Conservation (phyloP, 1,140 invertebrate genomes). For the Papilio dardanus region DNA sequence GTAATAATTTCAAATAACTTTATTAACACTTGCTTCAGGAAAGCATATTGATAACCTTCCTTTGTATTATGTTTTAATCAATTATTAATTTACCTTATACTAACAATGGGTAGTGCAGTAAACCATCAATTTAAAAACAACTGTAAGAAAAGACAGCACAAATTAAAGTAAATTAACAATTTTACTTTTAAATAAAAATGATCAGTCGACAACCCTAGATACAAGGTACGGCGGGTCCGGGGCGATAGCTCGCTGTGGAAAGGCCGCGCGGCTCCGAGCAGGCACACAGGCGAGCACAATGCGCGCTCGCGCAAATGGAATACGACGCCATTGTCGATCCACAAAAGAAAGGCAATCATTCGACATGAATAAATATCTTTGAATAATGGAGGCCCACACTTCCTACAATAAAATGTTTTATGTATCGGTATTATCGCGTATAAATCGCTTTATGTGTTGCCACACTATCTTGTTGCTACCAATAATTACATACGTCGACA, state of each 20-base stretch:
- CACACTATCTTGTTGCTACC: slow-evolving; percentile 52
- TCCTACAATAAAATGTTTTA: slow-evolving; percentile 80
- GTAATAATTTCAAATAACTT: too few relatives aligned
- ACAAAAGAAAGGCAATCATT: slow-evolving; percentile 82
- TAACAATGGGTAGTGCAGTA: too few relatives aligned
- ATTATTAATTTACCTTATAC: too few relatives aligned
- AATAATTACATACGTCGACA: slow-evolving; percentile 27
- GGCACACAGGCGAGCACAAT: slow-evolving; percentile 70
- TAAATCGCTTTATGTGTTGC: slow-evolving; percentile 64
- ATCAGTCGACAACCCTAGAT: slow-evolving; percentile 33
- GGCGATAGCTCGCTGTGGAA: slow-evolving; percentile 49
- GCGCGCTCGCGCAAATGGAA: slow-evolving; percentile 72
- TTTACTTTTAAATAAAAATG: neutral
- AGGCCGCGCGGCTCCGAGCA: slow-evolving; percentile 54
- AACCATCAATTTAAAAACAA: too few relatives aligned
- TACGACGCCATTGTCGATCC: slow-evolving; percentile 74
- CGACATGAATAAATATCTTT: slow-evolving; percentile 81
- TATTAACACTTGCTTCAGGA: too few relatives aligned
- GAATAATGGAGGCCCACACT: slow-evolving; percentile 72
- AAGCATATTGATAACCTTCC: too few relatives aligned
- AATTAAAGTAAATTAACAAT: neutral
- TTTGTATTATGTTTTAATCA: too few relatives aligned
- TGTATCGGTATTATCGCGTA: slow-evolving; percentile 72
- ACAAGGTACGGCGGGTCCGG: slow-evolving; percentile 27
- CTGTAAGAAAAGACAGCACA: neutral